Base-by-base conservation (phyloP, 2,797 vertebrate genomes). In the Phrynocephalus guinanensis region DNA sequence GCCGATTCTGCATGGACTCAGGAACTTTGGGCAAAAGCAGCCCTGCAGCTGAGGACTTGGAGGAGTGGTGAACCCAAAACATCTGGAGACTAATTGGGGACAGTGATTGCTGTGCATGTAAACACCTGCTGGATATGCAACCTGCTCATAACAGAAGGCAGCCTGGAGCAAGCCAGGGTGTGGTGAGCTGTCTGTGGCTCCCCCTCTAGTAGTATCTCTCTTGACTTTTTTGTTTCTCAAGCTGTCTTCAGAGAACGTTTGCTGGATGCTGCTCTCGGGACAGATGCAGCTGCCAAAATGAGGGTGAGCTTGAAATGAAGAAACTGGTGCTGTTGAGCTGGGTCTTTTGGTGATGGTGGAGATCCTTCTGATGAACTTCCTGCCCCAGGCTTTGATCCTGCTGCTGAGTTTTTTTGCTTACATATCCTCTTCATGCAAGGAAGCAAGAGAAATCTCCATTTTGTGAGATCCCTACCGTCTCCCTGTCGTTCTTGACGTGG, bases 61-160 rank as follows among this genome's bases (percentile, higher is more conserved):
- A 30, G 30, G 26, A 8, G 44, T 30, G 52, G 20, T 76, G 50
- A 26, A 9, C 6, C 18, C 1, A 20, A 15, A 18, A 9, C 28
- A 16, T 73, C 33, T 26, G 24, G 79, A 18, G 44, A 9, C 22
- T 24, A 7, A 44, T 26, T 15, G 18, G 11, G 44, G 44, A 15
- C 16, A 9, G n/a, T 44, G 66, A 28, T 9, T 1, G 13, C 0
- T 48, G 38, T 5, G n/a, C 5, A 28, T 38, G 71, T 28, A 44
- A 68, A 44, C 87, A 88, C 87, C 87, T 85, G 78, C 83, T 56
- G 78, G 83, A 75, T 81, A 50, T 63, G 5, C 68, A 24, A 67
- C 82, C 67, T 72, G 82, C 52, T 18, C 22, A 70, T n/a, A 75
- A 79, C 76, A 71, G 13, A 18, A 63, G 20, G 66, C 86, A 70